phyloP scores from a whole-genome alignment of 2,888 invertebrate species.

The Mimumesa dahlbomi region DNA sequence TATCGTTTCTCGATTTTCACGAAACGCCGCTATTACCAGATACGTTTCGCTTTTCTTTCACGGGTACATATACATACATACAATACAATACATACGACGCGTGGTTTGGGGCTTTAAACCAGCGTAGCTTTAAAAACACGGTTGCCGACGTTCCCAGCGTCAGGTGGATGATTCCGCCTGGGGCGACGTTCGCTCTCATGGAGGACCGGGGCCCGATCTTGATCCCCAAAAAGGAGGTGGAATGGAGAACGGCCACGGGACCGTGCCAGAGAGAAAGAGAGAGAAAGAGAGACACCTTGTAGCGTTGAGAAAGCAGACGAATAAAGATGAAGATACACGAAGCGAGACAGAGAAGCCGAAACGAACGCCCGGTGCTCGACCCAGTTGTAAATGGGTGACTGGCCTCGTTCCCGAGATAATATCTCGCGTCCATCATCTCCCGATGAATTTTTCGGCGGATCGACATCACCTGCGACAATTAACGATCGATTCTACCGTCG shows the following conservation, averaged over 20 bases:
- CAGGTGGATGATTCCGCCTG: conserved; percentile 59
- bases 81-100: too few relatives aligned
- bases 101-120: conserved; percentile 6
- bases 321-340: conserved; percentile 17
- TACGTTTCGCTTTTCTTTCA: too few relatives aligned
- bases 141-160: too few relatives aligned
- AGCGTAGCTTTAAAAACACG: conserved; percentile 16
- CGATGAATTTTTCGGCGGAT: conserved; percentile 68
- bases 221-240: conserved; percentile 51
- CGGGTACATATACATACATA: too few relatives aligned
- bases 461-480: conserved; percentile 59
- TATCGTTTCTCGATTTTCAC: too few relatives aligned
- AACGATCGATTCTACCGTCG: conserved; percentile 32
- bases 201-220: conserved; percentile 45
- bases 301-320: conserved; percentile 1
- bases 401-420: conserved; percentile 73
- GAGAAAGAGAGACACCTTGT: neutral
- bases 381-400: conserved; percentile 78
- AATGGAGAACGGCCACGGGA: conserved; percentile 15
- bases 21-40: too few relatives aligned
- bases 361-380: conserved; percentile 66
- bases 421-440: conserved; percentile 70
- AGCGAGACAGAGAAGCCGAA: conserved; percentile 48
- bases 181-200: conserved; percentile 62
- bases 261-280: neutral